Percentiles rank a stretch among this genome's conserved stretches.
These are phyloP conservation scores for Puffinus mauretanicus DNA, from an alignment of 2,113 vertebrate genomes.

Conservation along the genomic window DNA sequence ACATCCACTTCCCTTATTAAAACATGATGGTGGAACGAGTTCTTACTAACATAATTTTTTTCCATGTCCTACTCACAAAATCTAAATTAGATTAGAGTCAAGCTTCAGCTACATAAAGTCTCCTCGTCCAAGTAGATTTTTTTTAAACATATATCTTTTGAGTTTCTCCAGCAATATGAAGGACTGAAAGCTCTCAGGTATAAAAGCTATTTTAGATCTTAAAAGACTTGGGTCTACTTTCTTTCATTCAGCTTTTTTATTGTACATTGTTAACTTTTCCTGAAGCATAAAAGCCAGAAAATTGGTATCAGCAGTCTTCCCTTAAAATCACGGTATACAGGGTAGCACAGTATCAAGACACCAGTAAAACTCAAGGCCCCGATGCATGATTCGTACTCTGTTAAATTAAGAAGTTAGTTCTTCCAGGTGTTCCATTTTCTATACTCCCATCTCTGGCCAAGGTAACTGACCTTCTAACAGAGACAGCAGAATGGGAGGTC, in stretches of 20 bases:
- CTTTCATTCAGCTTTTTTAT: background rate
- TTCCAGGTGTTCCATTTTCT: background rate
- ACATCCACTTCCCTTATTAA: slow-evolving; percentile 4
- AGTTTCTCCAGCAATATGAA: background rate
- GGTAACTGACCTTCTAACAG: background rate
- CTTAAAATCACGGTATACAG: background rate
- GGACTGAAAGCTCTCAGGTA: background rate
- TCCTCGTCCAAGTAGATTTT: background rate
- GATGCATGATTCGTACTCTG: background rate
- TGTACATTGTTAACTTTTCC: background rate
- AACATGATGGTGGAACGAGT: background rate
- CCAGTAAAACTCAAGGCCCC: background rate
- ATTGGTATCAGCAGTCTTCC: background rate
- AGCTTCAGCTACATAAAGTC: background rate
- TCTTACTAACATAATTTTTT: background rate
- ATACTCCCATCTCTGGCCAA: background rate
- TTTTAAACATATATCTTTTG: background rate
- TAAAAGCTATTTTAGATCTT: background rate
- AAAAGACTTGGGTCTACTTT: background rate
- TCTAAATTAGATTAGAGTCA: slow-evolving; percentile 6
- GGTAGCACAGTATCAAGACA: background rate
- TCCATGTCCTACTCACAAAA: background rate
- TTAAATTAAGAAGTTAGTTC: background rate
- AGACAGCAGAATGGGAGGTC: background rate
- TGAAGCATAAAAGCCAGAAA: background rate